Evolutionary conservation across 2,888 invertebrate genomes (phyloP).

Genomic region (Tachina grossa): DNA sequence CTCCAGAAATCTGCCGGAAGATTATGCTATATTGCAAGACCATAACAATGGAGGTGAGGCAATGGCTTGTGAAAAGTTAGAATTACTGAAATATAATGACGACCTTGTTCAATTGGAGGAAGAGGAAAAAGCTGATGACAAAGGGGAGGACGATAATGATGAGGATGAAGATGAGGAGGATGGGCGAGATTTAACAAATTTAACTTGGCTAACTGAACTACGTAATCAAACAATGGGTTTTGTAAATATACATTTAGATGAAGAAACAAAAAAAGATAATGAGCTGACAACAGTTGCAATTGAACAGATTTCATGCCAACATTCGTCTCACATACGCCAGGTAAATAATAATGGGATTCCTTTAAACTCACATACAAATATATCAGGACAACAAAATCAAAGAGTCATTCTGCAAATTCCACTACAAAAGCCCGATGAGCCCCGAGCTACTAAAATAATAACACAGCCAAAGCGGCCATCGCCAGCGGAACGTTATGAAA

Average conservation of each 20-base stretch:
- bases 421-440: conserved; percentile 17
- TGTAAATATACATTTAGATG: conserved; percentile 75
- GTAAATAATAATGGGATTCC: not conserved
- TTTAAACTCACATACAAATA: conserved; percentile 4
- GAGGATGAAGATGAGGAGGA: conserved; percentile 77
- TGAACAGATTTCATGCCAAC: not conserved
- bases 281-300: not conserved
- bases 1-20: not conserved
- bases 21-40: not conserved
- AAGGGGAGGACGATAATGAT: conserved; percentile 67
- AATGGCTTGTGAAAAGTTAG: conserved; percentile 1
- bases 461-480: conserved; percentile 76
- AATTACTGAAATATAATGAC: conserved; percentile 10
- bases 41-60: not conserved
- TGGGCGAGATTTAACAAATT: conserved; percentile 81
- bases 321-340: not conserved
- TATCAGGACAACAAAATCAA: conserved; percentile 28
- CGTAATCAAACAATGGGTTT: conserved; percentile 80
- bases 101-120: conserved; percentile 22
- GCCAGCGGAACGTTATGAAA: conserved; percentile 80
- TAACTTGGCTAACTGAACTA: conserved; percentile 81
- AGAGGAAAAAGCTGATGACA: conserved; percentile 13
- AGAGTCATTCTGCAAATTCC: not conserved
- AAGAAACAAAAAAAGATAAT: conserved; percentile 72
- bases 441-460: conserved; percentile 29